Evolutionary conservation across 2,888 invertebrate species (phyloP).

Genomic region (Bimastos eiseni): DNA sequence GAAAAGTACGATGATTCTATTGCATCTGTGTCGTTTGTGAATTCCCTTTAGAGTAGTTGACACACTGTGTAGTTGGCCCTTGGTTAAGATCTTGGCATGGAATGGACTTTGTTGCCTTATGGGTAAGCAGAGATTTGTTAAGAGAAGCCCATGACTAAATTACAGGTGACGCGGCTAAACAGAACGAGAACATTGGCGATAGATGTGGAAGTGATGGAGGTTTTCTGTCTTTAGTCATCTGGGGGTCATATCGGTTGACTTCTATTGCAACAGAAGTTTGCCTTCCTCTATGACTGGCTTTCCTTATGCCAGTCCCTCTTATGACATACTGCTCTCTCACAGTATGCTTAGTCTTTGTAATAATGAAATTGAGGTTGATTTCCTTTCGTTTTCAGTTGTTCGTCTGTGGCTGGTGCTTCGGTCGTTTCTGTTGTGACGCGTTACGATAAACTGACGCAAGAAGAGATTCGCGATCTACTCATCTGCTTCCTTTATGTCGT

Average conservation of each 20-base stretch:
- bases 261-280: no score
- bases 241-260: no score
- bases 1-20: conserved; percentile 31
- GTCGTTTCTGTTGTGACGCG: conserved; percentile 53
- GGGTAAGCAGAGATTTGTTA: neutral
- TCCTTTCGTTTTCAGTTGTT: neutral
- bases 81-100: neutral
- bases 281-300: no score
- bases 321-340: no score
- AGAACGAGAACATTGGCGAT: neutral
- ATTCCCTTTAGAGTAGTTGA: neutral
- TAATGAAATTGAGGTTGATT: neutral
- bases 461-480: conserved; percentile 84
- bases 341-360: no score
- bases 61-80: neutral
- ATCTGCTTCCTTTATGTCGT: conserved; percentile 86
- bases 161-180: neutral
- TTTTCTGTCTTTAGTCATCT: neutral
- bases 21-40: neutral
- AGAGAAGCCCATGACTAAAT: neutral
- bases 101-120: neutral
- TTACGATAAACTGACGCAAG: conserved; percentile 75
- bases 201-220: neutral
- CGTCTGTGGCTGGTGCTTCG: conserved; percentile 30
- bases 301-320: no score